These are phyloP conservation scores for Pristiophorus japonicus DNA, from an alignment of 2,113 vertebrate species.

Conservation along the genomic window DNA sequence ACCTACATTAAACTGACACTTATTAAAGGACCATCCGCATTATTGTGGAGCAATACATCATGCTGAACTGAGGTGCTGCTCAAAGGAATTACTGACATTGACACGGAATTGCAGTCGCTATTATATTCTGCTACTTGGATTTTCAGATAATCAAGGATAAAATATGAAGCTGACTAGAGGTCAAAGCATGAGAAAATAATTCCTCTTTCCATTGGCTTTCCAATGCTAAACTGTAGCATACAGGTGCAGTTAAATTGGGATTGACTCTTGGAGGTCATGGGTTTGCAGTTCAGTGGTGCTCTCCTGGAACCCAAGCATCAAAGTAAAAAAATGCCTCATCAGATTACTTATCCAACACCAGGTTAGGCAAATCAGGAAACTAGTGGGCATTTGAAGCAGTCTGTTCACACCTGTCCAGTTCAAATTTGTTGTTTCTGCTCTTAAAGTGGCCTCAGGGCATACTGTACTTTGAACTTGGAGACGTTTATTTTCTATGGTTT, in stretches of 20 bases:
- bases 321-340: background rate
- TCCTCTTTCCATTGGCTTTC: background rate
- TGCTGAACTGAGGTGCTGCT: background rate
- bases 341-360: background rate
- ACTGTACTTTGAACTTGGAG: background rate
- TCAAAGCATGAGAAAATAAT: background rate
- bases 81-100: background rate
- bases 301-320: background rate
- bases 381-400: background rate
- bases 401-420: background rate
- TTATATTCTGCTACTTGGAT: background rate
- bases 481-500: background rate
- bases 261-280: background rate
- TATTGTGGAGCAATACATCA: background rate
- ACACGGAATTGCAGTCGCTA: background rate
- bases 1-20: background rate
- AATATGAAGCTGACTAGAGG: background rate
- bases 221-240: too few relatives aligned
- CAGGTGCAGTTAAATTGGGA: background rate
- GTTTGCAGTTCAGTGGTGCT: background rate
- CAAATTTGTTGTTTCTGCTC: background rate
- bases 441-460: background rate
- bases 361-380: background rate
- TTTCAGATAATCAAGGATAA: slow-evolving; percentile 2
- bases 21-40: background rate